phyloP scores from a whole-genome alignment of 2,888 invertebrate species.

The Pristionchus exspectatus region DNA sequence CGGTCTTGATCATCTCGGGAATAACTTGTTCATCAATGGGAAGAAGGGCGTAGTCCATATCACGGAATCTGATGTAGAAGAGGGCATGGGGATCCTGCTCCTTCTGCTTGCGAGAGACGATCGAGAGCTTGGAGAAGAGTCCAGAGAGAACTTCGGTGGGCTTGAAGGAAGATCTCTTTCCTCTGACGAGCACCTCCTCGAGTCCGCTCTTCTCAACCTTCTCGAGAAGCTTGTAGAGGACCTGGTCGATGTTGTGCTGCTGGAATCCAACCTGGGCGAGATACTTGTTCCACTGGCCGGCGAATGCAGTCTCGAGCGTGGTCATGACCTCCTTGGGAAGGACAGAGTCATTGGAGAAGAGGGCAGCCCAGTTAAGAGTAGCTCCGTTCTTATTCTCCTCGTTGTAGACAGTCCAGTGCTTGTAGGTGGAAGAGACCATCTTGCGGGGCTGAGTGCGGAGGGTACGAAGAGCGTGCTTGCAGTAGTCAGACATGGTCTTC shows the following conservation, averaged over 20 bases:
- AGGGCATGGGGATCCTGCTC: constrained; percentile 61
- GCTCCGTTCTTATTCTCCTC: constrained; percentile 61
- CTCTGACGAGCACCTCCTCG: constrained; percentile 66
- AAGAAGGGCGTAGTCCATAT: constrained; percentile 69
- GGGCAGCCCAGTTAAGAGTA: constrained; percentile 66
- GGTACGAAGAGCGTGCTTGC: constrained; percentile 55
- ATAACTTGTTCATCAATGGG: constrained; percentile 64
- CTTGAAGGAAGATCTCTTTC: constrained; percentile 60
- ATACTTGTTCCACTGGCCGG: constrained; percentile 69
- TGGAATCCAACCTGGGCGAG: constrained; percentile 63
- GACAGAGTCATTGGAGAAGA: constrained; percentile 69
- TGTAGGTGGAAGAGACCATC: constrained; percentile 59
- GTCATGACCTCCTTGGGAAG: constrained; percentile 62
- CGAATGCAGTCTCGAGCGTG: constrained; percentile 63
- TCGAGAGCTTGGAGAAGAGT: constrained; percentile 67
- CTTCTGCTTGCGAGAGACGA: constrained; percentile 61
- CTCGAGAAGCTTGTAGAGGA: constrained; percentile 61
- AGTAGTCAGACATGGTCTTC: constrained; percentile 56
- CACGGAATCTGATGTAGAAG: constrained; percentile 67
- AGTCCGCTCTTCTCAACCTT: constrained; percentile 63
- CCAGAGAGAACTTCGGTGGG: constrained; percentile 60
- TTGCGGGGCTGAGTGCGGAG: constrained; percentile 60
- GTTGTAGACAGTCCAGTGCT: constrained; percentile 65
- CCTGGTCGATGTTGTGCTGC: constrained; percentile 66
- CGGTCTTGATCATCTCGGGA: constrained; percentile 38